phyloP scores from a whole-genome alignment of 1,140 invertebrate species.

The Glomeris maerens region DNA sequence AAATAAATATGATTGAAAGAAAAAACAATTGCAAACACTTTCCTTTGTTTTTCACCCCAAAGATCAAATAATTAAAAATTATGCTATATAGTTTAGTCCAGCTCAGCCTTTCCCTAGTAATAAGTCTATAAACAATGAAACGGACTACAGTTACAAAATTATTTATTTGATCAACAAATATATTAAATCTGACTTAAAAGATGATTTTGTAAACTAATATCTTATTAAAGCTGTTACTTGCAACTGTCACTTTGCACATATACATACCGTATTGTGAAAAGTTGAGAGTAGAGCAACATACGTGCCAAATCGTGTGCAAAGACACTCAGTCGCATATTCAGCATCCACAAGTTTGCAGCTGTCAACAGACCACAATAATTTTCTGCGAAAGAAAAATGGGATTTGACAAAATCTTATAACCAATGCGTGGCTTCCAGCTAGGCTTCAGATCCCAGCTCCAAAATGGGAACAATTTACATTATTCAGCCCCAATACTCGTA shows the following conservation, averaged over 20 bases:
- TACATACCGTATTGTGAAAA: neutral
- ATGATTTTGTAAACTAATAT: neutral
- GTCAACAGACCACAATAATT: neutral
- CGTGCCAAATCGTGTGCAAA: constrained; percentile 1
- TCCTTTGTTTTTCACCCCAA: too few relatives aligned
- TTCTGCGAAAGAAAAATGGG: too few relatives aligned
- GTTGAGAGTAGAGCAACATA: neutral
- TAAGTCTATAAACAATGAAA: neutral
- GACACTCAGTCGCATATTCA: neutral
- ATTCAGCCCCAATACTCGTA: too few relatives aligned
- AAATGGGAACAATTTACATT: too few relatives aligned
- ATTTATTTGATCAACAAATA: neutral
- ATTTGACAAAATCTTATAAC: too few relatives aligned
- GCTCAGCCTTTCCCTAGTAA: neutral
- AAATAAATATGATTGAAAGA: too few relatives aligned
- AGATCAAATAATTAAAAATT: too few relatives aligned
- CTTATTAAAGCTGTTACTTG: neutral
- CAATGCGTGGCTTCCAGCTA: too few relatives aligned
- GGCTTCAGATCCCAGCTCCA: too few relatives aligned
- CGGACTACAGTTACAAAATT: neutral
- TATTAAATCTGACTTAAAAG: neutral
- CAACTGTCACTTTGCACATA: neutral
- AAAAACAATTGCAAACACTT: too few relatives aligned
- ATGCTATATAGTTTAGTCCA: neutral
- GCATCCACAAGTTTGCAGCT: neutral